Conservation (phyloP, 2,113 vertebrate species). For the Bucco capensis region DNA sequence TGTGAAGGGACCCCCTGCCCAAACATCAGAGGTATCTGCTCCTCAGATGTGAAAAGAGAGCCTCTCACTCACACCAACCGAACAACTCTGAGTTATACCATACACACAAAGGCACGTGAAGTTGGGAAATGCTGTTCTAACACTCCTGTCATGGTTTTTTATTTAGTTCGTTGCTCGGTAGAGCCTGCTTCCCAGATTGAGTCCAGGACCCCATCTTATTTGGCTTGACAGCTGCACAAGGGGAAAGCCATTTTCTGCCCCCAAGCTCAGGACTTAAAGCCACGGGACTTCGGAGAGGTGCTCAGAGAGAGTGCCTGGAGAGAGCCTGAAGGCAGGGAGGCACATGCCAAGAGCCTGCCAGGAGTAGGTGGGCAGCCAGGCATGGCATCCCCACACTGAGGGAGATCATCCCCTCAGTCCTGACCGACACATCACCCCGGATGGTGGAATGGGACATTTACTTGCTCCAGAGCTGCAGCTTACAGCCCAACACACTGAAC, state of each 20-base stretch:
- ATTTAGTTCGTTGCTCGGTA: not conserved
- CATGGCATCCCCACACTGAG: fast-evolving
- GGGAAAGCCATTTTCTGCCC: not conserved
- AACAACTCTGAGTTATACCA: not conserved
- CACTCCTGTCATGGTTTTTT: not conserved
- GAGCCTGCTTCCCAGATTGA: not conserved
- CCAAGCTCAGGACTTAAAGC: not conserved
- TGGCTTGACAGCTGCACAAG: not conserved
- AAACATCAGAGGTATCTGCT: fast-evolving
- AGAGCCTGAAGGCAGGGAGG: not conserved
- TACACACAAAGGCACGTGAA: not conserved
- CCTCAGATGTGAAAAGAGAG: not conserved
- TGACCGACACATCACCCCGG: fast-evolving
- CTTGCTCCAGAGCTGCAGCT: not conserved
- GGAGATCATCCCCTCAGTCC: not conserved
- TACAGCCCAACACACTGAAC: not conserved
- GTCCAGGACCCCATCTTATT: not conserved
- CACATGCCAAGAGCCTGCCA: not conserved
- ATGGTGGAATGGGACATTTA: not conserved
- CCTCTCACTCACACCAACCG: not conserved
- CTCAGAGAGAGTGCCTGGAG: not conserved
- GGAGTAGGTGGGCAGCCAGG: fast-evolving
- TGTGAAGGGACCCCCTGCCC: fast-evolving
- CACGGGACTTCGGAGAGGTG: not conserved
- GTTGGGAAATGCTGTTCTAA: not conserved